Evolutionary conservation across 2,888 invertebrate species (phyloP), one percentile per base, ranked within the genome.

Genomic region (Drosophila tanythrix): DNA sequence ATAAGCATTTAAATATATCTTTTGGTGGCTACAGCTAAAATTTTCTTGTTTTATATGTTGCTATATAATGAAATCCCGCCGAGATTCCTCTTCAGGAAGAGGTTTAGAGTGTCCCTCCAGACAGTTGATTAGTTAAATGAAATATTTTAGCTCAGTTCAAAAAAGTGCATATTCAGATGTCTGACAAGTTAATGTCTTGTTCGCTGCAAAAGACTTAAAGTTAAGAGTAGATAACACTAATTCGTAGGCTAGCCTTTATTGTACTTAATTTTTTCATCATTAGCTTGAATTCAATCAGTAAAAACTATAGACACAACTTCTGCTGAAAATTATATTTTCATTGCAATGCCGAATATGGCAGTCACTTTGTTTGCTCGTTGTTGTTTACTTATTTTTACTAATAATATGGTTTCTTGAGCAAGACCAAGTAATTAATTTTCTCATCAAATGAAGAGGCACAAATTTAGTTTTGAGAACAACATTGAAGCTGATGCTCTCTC

Each of bases 361-460:
- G 7, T 10, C 35, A 27, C 15, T 35, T 5, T 10, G 4, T 15
- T 56, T 29, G 15, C 13, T 10, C 27, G 18, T 21, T 21, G 2
- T n/a, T 40, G 13, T 10, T 43, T 31, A 15, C 31, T 15, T 21
- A 15, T 35, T 59, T 50, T 56, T n/a, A 56, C n/a, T 48, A n/a
- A 25, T 35, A 33, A 33, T 59, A 25, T n/a, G 33, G 58, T 35
- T 35, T 51, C 10, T 29, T 6, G 21, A 31, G 7, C 21, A 40
- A 43, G 29, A 10, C 3, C 29, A 1, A 21, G 2, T 5, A 29
- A 36, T 36, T 29, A 60, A 29, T 36, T 29, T 52, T 10, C 35
- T 36, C n/a, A 29, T 60, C n/a, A 15, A 52, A 52, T 59, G 33
- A 50, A 27, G 27, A 59, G 33, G 33, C 35, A 13, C n/a, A 50